Base-by-base conservation (phyloP, 2,888 invertebrate genomes). In the Lamproptera curius region DNA sequence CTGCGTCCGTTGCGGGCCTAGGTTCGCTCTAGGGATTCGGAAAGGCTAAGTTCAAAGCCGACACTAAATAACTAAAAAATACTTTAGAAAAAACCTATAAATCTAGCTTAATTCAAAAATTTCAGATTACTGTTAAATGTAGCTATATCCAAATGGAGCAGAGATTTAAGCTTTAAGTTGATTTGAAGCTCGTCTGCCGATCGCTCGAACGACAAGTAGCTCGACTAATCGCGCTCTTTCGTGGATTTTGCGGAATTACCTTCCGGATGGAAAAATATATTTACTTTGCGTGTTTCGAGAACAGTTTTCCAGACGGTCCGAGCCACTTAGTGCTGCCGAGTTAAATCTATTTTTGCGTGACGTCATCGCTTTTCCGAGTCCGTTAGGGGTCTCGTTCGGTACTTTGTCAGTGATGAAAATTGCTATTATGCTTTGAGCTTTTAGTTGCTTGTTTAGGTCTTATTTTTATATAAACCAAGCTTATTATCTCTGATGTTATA, bases 291-390 rank as follows among this genome's bases (percentile, higher is more conserved):
- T 15, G 15, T 9, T 23, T 42, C 10, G 36, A 45, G 45, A 38
- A 31, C 41, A 35, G 40, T 35, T 46, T 35, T n/a, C 40, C 35
- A 41, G 46, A 46, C 46, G 46, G 40, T 41, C 40, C 46, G 41
- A 31, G 41, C 35, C 46, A 46, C 46, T 41, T 31, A 31, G 31
- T 31, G 31, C 31, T n/a, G 13, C 31, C 11, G 31, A n/a, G n/a
- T 28, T 31, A 31, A 31, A 31, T 31, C 31, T 11, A 31, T 31
- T 31, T 31, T 31, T n/a, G 11, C 35, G 36, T 40, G 34, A 36
- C 34, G 31, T 40, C 41, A 20, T 40, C 38, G 16, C 16, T 35
- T 16, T 16, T 23, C 31, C 2, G 16, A 16, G 31, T 15, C 23
- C 13, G 38, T 2, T 17, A 13, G 20, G 20, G 13, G 31, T n/a